These are phyloP conservation scores for Drosophila fuyamai DNA, from an alignment of 1,140 invertebrate species.

Conservation along the genomic window DNA sequence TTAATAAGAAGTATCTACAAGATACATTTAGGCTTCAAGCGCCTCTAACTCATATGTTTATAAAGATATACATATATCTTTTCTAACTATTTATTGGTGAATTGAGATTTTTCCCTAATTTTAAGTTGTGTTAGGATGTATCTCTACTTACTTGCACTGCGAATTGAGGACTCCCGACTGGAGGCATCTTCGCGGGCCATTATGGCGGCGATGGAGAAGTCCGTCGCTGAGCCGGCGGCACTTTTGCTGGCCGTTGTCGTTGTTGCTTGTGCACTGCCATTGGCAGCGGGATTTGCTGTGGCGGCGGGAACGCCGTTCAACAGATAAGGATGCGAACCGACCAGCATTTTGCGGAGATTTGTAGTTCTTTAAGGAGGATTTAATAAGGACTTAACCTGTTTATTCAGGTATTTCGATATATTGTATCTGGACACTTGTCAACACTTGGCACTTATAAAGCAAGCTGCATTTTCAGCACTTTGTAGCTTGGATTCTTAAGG, in stretches of 20 bases:
- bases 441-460: constrained; percentile 52
- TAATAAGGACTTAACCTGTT: neutral
- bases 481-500: constrained; percentile 17
- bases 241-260: constrained; percentile 73
- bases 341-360: constrained; percentile 67
- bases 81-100: too few species aligned
- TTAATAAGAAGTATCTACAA: neutral
- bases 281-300: constrained; percentile 42
- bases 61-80: neutral
- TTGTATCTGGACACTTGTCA: constrained; percentile 41
- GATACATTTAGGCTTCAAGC: neutral
- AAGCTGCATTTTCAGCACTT: constrained; percentile 49
- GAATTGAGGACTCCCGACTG: constrained; percentile 86
- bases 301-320: constrained; percentile 77
- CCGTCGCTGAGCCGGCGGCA: constrained; percentile 88
- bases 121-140: neutral
- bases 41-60: neutral
- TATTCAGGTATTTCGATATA: constrained; percentile 10
- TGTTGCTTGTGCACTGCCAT: constrained; percentile 46
- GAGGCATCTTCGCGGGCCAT: constrained; percentile 90
- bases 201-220: constrained; percentile 97
- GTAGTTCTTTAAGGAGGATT: constrained; percentile 18
- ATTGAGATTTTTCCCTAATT: neutral
- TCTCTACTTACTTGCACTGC: constrained; percentile 83
- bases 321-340: constrained; percentile 82